These are phyloP conservation scores for Athetis lepigone DNA, from an alignment of 2,888 invertebrate species.

Conservation along the genomic window DNA sequence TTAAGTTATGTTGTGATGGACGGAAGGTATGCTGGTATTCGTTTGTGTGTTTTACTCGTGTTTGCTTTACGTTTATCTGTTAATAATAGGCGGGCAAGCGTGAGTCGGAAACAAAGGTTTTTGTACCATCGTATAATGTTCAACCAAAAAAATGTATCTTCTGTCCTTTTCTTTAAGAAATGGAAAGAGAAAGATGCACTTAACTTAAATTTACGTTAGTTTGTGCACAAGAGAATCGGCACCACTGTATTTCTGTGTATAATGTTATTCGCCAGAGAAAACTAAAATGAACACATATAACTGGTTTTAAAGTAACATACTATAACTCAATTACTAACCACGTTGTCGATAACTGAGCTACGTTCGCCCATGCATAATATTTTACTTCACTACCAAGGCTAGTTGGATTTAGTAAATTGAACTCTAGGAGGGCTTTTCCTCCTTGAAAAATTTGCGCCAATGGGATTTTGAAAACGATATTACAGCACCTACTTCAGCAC, in stretches of 20 bases:
- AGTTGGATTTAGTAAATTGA: constrained; percentile 8
- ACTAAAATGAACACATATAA: background rate
- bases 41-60: background rate
- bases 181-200: too few relatives aligned
- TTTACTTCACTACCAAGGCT: background rate
- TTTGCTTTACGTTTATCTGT: background rate
- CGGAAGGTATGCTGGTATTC: background rate
- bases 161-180: too few relatives aligned
- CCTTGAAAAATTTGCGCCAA: background rate
- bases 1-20: constrained; percentile 12
- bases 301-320: background rate
- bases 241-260: background rate
- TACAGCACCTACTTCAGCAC: background rate
- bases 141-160: too few relatives aligned
- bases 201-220: too few relatives aligned
- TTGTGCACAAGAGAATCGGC: too few relatives aligned
- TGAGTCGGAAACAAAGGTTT: too few relatives aligned
- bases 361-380: background rate
- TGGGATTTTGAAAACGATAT: background rate
- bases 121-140: too few relatives aligned
- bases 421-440: background rate
- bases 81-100: too few relatives aligned
- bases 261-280: background rate
- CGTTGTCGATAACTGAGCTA: background rate
- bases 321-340: background rate